A percentile compares a stretch with the other conserved stretches of the same genome.
Evolutionary conservation across 2,888 invertebrate genomes (phyloP).

Genomic region (Hirtodrosophila cameraria): DNA sequence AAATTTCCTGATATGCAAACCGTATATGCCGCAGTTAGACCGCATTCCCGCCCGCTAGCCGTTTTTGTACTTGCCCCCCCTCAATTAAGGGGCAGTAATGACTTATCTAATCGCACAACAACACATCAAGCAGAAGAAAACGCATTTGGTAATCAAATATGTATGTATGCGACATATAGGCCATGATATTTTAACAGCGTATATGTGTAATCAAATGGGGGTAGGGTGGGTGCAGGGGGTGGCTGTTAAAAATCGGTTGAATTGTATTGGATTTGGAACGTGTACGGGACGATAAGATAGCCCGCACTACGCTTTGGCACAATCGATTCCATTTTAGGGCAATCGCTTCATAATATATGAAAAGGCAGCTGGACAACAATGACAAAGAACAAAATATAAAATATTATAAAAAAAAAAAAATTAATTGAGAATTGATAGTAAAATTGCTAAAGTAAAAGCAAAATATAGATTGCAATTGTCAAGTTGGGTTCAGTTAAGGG

Average conservation of each 20-base stretch:
- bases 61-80: too few relatives aligned
- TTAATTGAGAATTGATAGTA: too few relatives aligned
- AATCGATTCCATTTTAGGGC: constrained; percentile 33
- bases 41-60: constrained; percentile 13
- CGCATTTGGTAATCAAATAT: constrained; percentile 62
- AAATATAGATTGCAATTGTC: too few relatives aligned
- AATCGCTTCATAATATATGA: neutral
- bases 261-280: constrained; percentile 49
- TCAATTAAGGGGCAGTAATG: neutral
- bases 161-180: constrained; percentile 4
- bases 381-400: constrained; percentile 1
- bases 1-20: constrained; percentile 44
- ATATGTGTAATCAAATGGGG: constrained; percentile 31
- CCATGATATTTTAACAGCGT: constrained; percentile 16
- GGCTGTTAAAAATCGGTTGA: constrained; percentile 3
- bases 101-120: constrained; percentile 65
- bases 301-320: constrained; percentile 10
- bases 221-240: neutral
- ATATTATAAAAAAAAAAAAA: neutral
- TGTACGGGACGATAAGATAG: constrained; percentile 44
- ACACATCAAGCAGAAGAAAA: constrained; percentile 33
- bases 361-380: neutral
- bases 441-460: too few relatives aligned
- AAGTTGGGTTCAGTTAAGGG: too few relatives aligned
- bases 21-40: constrained; percentile 47